These are phyloP conservation scores for Choloepus hoffmanni DNA, from an alignment of 2,113 vertebrate species.

Conservation along the genomic window DNA sequence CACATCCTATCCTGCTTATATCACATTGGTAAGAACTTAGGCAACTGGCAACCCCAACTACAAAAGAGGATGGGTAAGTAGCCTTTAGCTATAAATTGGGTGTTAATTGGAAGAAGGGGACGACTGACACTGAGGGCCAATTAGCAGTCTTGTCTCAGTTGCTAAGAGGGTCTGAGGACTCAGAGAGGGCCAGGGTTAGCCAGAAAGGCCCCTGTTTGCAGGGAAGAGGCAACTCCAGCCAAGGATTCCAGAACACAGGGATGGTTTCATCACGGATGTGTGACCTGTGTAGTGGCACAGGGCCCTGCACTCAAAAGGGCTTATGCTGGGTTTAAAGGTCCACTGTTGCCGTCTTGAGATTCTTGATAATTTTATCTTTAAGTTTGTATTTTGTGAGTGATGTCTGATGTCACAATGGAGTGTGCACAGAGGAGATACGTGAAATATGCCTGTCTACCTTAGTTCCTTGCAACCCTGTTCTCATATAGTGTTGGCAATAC, in stretches of 20 bases:
- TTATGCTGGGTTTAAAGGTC: not conserved
- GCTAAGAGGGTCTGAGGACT: not conserved
- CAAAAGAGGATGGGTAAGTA: not conserved
- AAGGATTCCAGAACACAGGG: not conserved
- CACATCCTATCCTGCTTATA: not conserved
- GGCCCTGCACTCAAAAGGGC: not conserved
- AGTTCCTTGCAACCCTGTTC: rapidly evolving
- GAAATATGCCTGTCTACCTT: not conserved
- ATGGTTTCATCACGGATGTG: too few relatives aligned
- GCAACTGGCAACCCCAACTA: not conserved
- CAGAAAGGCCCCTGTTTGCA: not conserved
- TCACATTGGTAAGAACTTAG: not conserved
- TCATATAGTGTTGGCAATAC: not conserved
- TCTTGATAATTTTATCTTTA: not conserved
- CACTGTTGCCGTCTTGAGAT: not conserved
- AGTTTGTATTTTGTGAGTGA: not conserved
- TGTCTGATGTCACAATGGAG: not conserved
- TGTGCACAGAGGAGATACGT: not conserved
- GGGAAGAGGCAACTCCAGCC: not conserved
- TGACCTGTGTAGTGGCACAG: not conserved
- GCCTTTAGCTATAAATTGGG: not conserved
- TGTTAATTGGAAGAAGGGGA: not conserved
- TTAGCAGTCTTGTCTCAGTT: not conserved
- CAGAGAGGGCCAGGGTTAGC: not conserved
- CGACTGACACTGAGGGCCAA: not conserved